Base-by-base conservation (phyloP, 1,140 invertebrate species). In the Cyphomyrmex costatus region DNA sequence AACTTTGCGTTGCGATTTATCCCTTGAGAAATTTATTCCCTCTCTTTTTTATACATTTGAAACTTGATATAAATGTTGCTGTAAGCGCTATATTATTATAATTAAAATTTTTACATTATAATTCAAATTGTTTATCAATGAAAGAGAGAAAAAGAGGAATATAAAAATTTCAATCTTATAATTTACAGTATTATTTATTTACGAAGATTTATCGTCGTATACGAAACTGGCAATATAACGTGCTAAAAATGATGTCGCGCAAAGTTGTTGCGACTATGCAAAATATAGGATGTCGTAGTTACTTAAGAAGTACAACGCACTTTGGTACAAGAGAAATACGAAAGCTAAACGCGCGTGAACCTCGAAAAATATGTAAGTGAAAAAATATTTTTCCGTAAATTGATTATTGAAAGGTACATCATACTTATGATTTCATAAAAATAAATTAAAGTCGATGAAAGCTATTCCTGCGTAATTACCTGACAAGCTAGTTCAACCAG, bases 181-280 rank as follows among this genome's bases (percentile, higher is more conserved):
- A 21, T 42, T 14, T 30, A 4, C 14, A 21, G 60, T 12, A n/a
- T 33, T 6, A 78, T 65, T 42, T 42, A 42, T 42, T 42, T 42
- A 10, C 8, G 36, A 42, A 42, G 36, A 79, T 78, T 78, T 49
- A 78, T 49, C 74, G 27, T 65, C 27, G 42, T 27, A 30, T 78
- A 19, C 19, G 4, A 24, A 42, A 70, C 89, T 79, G 85, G 78
- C 42, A 71, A 56, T 66, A 53, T n/a, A 16, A 24, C 42, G 60
- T 16, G 51, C 80, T 70, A 42, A 70, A 80, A 70, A 80, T 80
- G 49, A 58, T 27, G 21, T 70, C 49, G 21, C 65, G 30, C 21
- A 80, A 70, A 80, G 78, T 70, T 80, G 33, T 80, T 21, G 78
- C 51, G 49, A 56, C 78, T 80, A 80, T 70, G 21, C 78, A 58